A percentile compares a stretch with the other conserved stretches of the same genome.
Evolutionary conservation across 2,797 vertebrate species (phyloP).

Genomic region (Urosaurus nigricauda): DNA sequence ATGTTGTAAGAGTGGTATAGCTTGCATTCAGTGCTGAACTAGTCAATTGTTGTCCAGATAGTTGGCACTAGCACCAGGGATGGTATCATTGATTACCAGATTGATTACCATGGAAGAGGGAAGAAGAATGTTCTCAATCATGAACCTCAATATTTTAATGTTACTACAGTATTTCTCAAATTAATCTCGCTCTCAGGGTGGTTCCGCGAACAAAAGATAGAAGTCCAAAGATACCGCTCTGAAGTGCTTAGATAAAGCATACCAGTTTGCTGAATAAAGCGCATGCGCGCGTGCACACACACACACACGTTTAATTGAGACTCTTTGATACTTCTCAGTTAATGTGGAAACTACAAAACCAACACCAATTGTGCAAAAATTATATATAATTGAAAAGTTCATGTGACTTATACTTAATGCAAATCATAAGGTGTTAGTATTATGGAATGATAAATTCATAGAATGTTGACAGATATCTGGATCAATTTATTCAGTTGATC

Average conservation of each 20-base stretch:
- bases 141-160: not conserved
- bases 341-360: not conserved
- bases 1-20: too few species aligned
- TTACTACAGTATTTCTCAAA: not conserved
- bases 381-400: not conserved
- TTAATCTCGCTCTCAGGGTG: too few species aligned
- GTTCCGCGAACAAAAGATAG: not conserved
- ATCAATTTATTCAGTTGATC: not conserved
- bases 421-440: not conserved
- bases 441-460: not conserved
- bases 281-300: not conserved
- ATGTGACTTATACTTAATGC: not conserved
- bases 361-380: not conserved
- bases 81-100: too few species aligned
- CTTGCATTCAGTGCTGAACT: too few species aligned
- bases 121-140: not conserved
- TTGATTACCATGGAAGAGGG: too few species aligned
- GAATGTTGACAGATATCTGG: not conserved
- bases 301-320: not conserved
- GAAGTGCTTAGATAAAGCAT: not conserved
- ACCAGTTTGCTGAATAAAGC: too few species aligned
- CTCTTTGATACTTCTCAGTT: not conserved
- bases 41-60: too few species aligned
- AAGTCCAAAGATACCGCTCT: not conserved
- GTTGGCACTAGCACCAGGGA: too few species aligned